Evolutionary conservation across 1,140 invertebrate species (phyloP), one percentile per base, ranked within the genome.

Genomic region (Drosophila nigromelanica): DNA sequence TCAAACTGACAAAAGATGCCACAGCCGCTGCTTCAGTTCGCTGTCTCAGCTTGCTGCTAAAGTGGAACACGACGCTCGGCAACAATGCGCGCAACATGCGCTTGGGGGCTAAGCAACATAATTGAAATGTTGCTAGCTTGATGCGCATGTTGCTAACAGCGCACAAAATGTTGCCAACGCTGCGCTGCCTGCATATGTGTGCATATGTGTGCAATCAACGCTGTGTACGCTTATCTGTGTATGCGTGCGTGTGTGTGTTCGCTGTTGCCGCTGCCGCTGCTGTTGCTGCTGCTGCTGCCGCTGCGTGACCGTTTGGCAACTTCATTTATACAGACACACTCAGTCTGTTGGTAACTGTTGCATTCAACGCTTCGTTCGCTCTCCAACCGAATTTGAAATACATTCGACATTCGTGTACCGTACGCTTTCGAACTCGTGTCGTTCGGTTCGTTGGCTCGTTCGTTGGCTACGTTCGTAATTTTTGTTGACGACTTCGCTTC

Each of bases 291-390:
- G 68, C 52, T 47, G 51, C 42, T 52, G 62, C 58, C 58, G 75
- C 73, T 66, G 61, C 62, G 69, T 66, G 64, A 58, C 66, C 70
- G 70, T 78, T 90, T 90, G 82, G 87, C 87, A 90, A 90, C 87
- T 87, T 90, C 67, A 87, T 80, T 70, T 81, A 80, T 59, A 87
- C 58, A 73, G 60, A 80, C 42, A 79, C 69, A 59, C 73, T 90
- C 89, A 90, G 74, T 90, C 89, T 89, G 80, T 87, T 82, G 80
- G 86, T 90, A 90, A 90, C 89, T 90, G 89, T 90, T 90, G 89
- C 86, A 90, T 90, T 76, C 80, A 79, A 76, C 80, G 80, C 80
- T 85, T 85, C 86, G 86, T 82, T 80, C 77, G 81, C 83, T 89
- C 76, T 73, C 66, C 58, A 76, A 52, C 52, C 48, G 54, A 60